These are phyloP conservation scores for Zapus hudsonius DNA, from an alignment of 2,113 vertebrate genomes.

Conservation along the genomic window DNA sequence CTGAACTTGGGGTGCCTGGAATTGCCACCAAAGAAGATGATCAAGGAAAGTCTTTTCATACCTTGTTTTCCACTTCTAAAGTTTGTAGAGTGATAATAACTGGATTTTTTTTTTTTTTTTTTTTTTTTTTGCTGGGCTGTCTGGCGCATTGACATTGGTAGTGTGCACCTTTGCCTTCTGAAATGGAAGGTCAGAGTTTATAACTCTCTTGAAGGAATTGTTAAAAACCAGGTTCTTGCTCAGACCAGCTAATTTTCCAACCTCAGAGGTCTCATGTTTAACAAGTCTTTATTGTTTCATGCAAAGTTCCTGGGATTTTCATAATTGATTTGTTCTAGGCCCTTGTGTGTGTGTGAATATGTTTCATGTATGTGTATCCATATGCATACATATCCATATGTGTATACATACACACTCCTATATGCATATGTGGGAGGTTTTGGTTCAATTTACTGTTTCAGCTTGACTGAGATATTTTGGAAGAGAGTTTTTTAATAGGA, in stretches of 20 bases:
- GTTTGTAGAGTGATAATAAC: constrained; percentile 18
- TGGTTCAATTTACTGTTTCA: not conserved
- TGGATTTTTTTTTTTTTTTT: constrained; percentile 7
- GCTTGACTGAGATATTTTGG: constrained; percentile 36
- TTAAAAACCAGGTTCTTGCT: constrained; percentile 39
- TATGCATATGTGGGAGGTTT: not conserved
- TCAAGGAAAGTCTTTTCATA: not conserved
- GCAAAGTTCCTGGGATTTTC: not conserved
- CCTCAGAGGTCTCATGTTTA: constrained; percentile 3
- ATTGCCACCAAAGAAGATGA: not conserved
- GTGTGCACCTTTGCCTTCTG: not conserved
- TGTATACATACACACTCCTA: not conserved
- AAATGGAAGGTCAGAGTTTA: constrained; percentile 27
- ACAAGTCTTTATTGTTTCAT: constrained; percentile 37
- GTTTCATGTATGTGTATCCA: not conserved
- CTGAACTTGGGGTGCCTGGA: not conserved
- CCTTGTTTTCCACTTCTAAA: constrained; percentile 30
- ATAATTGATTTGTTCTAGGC: constrained; percentile 8
- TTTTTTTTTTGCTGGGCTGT: not conserved
- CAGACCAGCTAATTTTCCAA: not conserved
- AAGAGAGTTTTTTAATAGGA: constrained; percentile 45
- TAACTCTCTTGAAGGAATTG: constrained; percentile 38
- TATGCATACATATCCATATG: no score
- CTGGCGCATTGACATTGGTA: not conserved
- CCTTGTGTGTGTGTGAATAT: not conserved